Base-by-base conservation (phyloP, 2,888 invertebrate species). In the Heliconius sara region DNA sequence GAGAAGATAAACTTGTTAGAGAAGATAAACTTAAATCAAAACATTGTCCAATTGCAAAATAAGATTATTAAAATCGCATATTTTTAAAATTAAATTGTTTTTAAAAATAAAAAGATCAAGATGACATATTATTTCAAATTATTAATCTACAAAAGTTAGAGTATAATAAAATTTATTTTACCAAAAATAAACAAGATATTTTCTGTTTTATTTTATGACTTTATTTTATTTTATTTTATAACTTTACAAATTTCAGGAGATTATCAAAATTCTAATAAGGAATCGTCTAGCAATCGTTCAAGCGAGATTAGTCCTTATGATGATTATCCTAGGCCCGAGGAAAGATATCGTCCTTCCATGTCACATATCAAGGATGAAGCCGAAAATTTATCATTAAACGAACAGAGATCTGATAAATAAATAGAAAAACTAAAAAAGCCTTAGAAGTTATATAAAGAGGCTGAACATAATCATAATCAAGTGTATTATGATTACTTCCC, bases 321-420 rank as follows among this genome's bases (percentile, higher is more conserved):
- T 43, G 95, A 95, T 83, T 95, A 94, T 86, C 91, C 68, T 6
- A 68, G 94, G 68, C 83, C 89, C 5, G 94, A 94, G 16, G 95
- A 94, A 76, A 86, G 94, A 79, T 94, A 94, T 85, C 91, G 95
- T n/a, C 88, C 93, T 43, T 89, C 92, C 77, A 89, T 93, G 83
- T 91, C 93, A 3, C 95, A 94, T 87, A 91, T 93, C 85, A 94
- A 95, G 82, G 95, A 95, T 80, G 95, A 95, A 84, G 95, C 95
- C 0, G 95, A 95, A 81, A 95, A 95, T 85, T 87, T 95, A 12
- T 95, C 95, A 9, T 92, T 95, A 78, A 95, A 95, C 86, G 95
- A 95, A 86, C 94, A 95, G 85, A 92, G 95, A 91, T 92, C 93
- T 90, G 95, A 95, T 84, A 95, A 95, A 87, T 95, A 93, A 89